Percentiles rank a stretch among this genome's conserved stretches.
These are phyloP conservation scores for Syngnathus rostellatus DNA, from an alignment of 2,797 vertebrate species.

Conservation along the genomic window DNA sequence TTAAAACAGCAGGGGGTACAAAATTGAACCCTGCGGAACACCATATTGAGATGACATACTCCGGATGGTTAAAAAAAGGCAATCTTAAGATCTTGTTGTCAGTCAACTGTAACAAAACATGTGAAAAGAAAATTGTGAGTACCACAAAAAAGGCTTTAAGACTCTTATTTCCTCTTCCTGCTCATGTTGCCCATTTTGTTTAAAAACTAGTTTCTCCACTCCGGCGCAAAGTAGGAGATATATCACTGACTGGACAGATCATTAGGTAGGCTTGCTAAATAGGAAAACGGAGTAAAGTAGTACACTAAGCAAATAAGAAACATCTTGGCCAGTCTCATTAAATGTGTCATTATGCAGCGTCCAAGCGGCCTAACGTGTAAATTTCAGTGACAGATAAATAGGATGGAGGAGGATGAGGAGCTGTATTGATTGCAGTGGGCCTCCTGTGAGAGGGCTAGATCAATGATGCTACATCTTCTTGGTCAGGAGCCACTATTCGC, in stretches of 20 bases:
- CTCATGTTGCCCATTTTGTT: no score
- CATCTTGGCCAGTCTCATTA: not conserved
- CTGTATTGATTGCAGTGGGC: constrained; percentile 38
- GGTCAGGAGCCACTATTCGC: constrained; percentile 41
- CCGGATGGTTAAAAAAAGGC: no score
- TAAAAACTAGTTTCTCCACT: not conserved
- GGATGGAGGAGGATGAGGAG: not conserved
- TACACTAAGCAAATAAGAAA: not conserved
- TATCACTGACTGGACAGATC: not conserved
- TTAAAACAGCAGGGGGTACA: no score
- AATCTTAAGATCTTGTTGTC: no score
- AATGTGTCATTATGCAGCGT: not conserved
- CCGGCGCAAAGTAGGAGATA: not conserved
- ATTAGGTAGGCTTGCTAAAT: not conserved
- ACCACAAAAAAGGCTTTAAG: no score
- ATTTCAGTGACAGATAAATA: constrained; percentile 10
- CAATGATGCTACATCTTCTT: constrained; percentile 55
- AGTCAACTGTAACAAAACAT: no score
- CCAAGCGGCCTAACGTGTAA: constrained; percentile 4
- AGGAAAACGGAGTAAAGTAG: not conserved
- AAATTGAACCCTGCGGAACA: no score
- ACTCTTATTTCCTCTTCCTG: no score
- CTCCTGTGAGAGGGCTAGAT: constrained; percentile 49
- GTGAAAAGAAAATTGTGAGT: no score
- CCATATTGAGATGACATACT: no score